These are phyloP conservation scores for Camelus bactrianus DNA, from an alignment of 2,113 vertebrate genomes.

Conservation along the genomic window DNA sequence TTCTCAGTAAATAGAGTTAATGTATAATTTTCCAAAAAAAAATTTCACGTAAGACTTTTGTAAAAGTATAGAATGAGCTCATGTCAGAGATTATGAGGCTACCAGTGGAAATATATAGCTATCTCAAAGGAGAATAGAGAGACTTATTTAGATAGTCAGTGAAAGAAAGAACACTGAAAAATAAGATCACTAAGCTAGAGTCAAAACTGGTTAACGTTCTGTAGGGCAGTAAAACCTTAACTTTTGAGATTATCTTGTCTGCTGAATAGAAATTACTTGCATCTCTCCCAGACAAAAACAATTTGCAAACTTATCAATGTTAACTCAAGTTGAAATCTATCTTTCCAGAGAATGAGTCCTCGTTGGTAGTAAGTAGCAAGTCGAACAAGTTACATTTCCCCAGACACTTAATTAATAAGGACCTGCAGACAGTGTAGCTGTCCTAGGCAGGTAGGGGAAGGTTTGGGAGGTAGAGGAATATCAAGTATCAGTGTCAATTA, in stretches of 20 bases:
- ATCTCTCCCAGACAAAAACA: background rate
- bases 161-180: constrained; percentile 32
- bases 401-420: background rate
- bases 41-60: background rate
- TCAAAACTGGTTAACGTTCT: constrained; percentile 5
- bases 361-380: background rate
- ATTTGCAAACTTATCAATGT: background rate
- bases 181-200: constrained; percentile 11
- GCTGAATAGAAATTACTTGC: constrained; percentile 23
- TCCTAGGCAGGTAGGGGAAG: background rate
- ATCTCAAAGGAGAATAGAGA: background rate
- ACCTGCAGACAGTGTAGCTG: background rate
- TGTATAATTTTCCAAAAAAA: background rate
- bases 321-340: background rate
- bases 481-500: background rate
- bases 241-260: constrained; percentile 11
- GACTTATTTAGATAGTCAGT: background rate
- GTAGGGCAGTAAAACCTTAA: background rate
- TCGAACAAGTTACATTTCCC: background rate
- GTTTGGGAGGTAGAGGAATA: background rate
- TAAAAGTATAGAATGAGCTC: constrained; percentile 12
- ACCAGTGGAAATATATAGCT: background rate
- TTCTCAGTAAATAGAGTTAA: background rate
- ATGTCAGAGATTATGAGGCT: background rate
- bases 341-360: background rate